phyloP scores from a whole-genome alignment of 1,140 invertebrate species.

The Drosophila nigrodunni region DNA sequence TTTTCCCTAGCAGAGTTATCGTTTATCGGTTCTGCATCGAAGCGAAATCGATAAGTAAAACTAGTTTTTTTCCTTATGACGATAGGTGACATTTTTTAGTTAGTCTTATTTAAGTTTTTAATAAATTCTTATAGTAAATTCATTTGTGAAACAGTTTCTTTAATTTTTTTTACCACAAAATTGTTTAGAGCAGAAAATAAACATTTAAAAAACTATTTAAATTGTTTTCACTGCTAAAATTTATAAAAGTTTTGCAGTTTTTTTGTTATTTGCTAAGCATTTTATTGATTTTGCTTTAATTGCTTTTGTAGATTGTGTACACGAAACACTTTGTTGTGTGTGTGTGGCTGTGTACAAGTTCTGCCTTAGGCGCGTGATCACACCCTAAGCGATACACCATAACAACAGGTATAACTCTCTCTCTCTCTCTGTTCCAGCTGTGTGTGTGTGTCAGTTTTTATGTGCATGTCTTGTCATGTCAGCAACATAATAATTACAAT shows the following conservation, averaged over 20 bases:
- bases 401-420: conserved; percentile 2
- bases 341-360: conserved; percentile 1
- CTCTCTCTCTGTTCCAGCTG: not conserved
- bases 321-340: not conserved
- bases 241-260: not conserved
- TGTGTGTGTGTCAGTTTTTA: not conserved
- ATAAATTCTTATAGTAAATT: no score
- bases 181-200: no score
- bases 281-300: conserved; percentile 60
- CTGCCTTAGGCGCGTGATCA: conserved; percentile 9
- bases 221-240: no score
- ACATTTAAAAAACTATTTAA: no score
- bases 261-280: no score
- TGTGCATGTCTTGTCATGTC: conserved; percentile 34
- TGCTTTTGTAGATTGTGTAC: conserved; percentile 23
- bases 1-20: conserved; percentile 2
- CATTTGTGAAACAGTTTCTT: no score
- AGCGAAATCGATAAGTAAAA: no score
- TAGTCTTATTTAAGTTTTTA: no score
- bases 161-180: no score
- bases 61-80: no score
- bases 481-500: conserved; percentile 50
- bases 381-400: not conserved
- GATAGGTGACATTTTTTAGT: no score
- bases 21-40: not conserved